Percentiles rank a stretch among this genome's conserved stretches.
Conservation (phyloP, 2,797 vertebrate genomes). For the Coracias cyanogaster region DNA sequence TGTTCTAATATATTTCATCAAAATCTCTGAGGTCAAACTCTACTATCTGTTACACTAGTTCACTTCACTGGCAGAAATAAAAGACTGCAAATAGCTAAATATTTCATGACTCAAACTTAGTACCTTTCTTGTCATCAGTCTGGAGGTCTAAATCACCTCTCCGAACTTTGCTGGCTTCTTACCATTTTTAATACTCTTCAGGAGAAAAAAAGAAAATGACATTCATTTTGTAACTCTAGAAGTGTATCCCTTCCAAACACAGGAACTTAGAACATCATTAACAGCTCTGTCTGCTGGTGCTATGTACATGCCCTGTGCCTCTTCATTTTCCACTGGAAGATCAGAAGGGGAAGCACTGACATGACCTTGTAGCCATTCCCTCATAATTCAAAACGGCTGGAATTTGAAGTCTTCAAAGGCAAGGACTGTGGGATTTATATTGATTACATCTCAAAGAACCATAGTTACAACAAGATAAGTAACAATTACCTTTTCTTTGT, state of each 20-base stretch:
- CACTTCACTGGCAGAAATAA: background rate
- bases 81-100: background rate
- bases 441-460: conserved; percentile 18
- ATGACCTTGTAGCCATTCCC: background rate
- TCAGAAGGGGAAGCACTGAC: background rate
- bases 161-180: background rate
- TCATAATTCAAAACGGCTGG: conserved; percentile 21
- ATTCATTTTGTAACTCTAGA: background rate
- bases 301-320: background rate
- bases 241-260: background rate
- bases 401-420: conserved; percentile 25
- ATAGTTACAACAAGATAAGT: background rate
- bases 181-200: background rate
- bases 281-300: background rate
- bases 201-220: background rate
- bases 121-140: background rate
- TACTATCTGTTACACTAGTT: background rate
- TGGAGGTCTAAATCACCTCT: background rate
- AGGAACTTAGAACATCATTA: background rate
- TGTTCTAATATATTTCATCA: background rate
- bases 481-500: background rate
- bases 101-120: conserved; percentile 21
- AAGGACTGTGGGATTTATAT: background rate
- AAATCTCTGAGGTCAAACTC: conserved; percentile 11
- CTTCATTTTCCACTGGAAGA: background rate